phyloP scores from a whole-genome alignment of 1,140 invertebrate species.

The Liolophura sinensis region DNA sequence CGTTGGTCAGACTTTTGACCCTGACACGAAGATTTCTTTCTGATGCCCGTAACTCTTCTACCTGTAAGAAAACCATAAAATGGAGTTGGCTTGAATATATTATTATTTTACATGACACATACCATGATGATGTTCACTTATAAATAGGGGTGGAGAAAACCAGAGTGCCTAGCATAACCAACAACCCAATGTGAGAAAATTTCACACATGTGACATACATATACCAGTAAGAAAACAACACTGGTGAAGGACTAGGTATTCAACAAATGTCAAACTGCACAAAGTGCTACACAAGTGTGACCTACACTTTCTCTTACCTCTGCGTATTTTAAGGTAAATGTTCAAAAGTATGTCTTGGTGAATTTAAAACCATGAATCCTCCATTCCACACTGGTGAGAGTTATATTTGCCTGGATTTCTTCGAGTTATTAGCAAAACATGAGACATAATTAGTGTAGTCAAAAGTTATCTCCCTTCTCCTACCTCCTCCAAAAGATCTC shows the following conservation, averaged over 20 bases:
- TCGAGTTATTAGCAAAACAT: background rate
- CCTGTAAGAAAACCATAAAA: conserved; percentile 26
- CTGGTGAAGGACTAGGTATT: no score
- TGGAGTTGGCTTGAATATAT: background rate
- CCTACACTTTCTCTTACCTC: no score
- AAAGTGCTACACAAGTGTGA: no score
- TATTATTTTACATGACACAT: background rate
- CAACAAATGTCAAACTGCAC: no score
- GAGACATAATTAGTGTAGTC: background rate
- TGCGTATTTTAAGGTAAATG: no score
- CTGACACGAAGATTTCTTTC: conserved; percentile 53
- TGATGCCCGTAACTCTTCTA: conserved; percentile 55
- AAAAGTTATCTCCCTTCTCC: background rate
- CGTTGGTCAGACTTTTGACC: conserved; percentile 57
- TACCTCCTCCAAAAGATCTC: conserved; percentile 53
- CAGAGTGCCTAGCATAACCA: no score
- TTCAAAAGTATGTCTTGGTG: no score
- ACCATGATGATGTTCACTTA: background rate
- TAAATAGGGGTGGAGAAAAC: no score
- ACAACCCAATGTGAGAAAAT: no score
- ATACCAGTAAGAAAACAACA: no score
- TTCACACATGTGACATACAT: no score
- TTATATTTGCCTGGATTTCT: background rate
- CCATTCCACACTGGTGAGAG: background rate
- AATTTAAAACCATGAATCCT: no score